Percentiles rank a stretch among this genome's conserved stretches.
Conservation (phyloP, 1,140 invertebrate species). For the Harpegnathos saltator region DNA sequence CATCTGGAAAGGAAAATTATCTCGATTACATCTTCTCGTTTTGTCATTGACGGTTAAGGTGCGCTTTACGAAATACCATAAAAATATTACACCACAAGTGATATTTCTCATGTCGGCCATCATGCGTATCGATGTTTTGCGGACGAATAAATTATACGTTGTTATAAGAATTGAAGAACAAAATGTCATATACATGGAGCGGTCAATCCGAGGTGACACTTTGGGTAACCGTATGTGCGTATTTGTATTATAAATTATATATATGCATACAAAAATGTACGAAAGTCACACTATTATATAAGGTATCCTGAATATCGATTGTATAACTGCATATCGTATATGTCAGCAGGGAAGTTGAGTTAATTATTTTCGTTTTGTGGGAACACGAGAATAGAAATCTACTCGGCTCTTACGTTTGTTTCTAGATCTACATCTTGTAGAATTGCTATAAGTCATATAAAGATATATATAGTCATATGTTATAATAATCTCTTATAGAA, state of each 20-base stretch:
- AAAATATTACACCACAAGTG: slow-evolving; percentile 13
- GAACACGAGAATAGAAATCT: slow-evolving; percentile 1
- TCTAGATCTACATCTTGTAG: slow-evolving; percentile 16
- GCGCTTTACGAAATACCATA: slow-evolving; percentile 10
- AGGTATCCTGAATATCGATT: slow-evolving; percentile 37
- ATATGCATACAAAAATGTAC: slow-evolving; percentile 5
- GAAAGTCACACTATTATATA: slow-evolving; percentile 3
- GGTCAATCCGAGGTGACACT: slow-evolving; percentile 39
- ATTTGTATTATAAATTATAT: slow-evolving; percentile 59
- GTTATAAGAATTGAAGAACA: slow-evolving; percentile 45
- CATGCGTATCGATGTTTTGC: slow-evolving; percentile 18
- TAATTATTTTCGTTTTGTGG: slow-evolving; percentile 27
- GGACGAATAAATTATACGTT: slow-evolving; percentile 29
- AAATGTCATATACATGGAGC: slow-evolving; percentile 35
- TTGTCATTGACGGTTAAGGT: background rate
- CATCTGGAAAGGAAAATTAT: background rate
- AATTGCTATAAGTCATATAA: background rate
- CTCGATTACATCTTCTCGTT: background rate
- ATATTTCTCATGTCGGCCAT: slow-evolving; percentile 38
- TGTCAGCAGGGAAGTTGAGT: slow-evolving; percentile 25
- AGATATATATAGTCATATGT: background rate
- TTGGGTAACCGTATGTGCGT: slow-evolving; percentile 11
- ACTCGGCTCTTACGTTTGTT: slow-evolving; percentile 9
- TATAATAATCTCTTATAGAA: slow-evolving; percentile 1
- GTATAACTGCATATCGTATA: slow-evolving; percentile 45